Conservation (phyloP, 2,113 vertebrate species). For the Erythrocercus mccallii region DNA sequence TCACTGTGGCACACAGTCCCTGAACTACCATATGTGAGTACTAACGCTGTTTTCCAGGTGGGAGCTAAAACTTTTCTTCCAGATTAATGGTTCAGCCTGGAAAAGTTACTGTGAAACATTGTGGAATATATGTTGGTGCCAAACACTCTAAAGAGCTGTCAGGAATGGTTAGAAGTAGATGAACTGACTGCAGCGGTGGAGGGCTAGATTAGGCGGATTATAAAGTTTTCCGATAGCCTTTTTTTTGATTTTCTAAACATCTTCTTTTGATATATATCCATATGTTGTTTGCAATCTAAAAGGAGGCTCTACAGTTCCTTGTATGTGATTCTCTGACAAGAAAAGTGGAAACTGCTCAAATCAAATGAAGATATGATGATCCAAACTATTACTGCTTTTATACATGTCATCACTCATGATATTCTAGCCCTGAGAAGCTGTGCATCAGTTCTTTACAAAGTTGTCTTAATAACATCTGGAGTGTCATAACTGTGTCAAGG, state of each 20-base stretch:
- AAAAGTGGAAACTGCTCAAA: not conserved
- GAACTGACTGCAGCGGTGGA: rapidly evolving
- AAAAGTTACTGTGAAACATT: not conserved
- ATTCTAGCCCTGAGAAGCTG: not conserved
- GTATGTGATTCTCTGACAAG: not conserved
- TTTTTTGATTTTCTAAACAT: not conserved
- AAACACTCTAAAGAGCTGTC: not conserved
- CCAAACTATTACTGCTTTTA: not conserved
- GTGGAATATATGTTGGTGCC: not conserved
- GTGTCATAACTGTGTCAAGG: not conserved
- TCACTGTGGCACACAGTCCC: not conserved
- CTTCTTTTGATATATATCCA: not conserved
- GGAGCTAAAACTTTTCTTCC: not conserved
- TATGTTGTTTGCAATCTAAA: not conserved
- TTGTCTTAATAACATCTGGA: not conserved
- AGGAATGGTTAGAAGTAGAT: not conserved
- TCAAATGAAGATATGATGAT: not conserved
- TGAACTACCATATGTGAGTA: not conserved
- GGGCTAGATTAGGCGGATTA: not conserved
- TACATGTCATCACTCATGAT: not conserved
- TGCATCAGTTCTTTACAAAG: not conserved
- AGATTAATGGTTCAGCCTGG: not conserved
- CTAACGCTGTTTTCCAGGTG: not conserved
- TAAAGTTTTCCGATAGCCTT: not conserved
- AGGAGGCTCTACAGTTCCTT: not conserved